Base-by-base conservation (phyloP, 2,888 invertebrate species). In the Anarsia innoxiella region DNA sequence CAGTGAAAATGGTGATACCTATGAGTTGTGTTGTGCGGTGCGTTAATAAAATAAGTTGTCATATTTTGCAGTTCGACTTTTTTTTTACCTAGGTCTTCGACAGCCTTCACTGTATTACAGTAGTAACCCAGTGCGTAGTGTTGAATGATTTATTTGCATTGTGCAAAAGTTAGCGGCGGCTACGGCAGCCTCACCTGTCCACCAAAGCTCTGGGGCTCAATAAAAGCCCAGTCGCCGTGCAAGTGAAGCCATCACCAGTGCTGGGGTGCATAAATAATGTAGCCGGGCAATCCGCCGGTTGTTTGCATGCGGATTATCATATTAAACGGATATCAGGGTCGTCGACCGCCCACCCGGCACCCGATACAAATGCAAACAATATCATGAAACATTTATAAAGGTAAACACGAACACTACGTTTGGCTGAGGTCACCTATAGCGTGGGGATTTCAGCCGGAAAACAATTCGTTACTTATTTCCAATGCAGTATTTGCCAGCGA, bases 261-360 rank as follows among this genome's bases (percentile, higher is more conserved):
- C 52, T 66, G 68, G 78, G 75, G 69, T 79, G 80, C 79, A 83
- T 83, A 82, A 82, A 80, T 83, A 80, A 83, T 82, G 79, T 75
- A 69, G 69, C 64, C 68, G 66, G 74, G 71, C 79, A 75, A 82
- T 80, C 78, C 78, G 65, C 62, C 73, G 75, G 63, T 72, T 79
- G 80, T 80, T 82, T 84, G 83, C 83, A 82, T 79, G 69, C 60
- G 75, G 79, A 84, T 84, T 84, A 84, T 83, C 83, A 84, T 84
- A 83, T 83, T 84, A 84, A 83, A 80, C 79, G 76, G 77, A 80
- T 82, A 80, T 76, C 77, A 75, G 73, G 69, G 68, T 65, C 68
- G 62, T 50, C 64, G 70, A 63, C 67, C 66, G 62, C 53, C 51
- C 53, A 43, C 52, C 62, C 54, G 54, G 51, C 53, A 42, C 51